Base-by-base conservation (phyloP, 2,113 vertebrate species). In the Pangasianodon gigas region DNA sequence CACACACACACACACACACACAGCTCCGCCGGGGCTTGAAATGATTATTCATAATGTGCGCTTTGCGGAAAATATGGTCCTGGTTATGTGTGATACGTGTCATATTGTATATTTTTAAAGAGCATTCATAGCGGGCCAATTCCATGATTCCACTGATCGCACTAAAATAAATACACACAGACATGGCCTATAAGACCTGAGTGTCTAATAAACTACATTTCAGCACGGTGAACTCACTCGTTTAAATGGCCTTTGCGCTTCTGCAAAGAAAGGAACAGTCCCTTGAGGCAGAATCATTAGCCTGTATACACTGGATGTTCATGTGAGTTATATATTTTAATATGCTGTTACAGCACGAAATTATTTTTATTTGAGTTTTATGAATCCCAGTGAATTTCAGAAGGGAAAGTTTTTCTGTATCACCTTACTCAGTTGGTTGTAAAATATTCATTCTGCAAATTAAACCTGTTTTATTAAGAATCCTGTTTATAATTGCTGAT, bases 141-240 rank as follows among this genome's bases (percentile, higher is more conserved):
- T 71, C 75, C 77, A 69, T 87, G 41, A 80, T 54, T 69, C 77
- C 84, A 77, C 44, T 86, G 79, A 94, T 90, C 91, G 87, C 88
- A 91, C 37, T 86, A 82, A 93, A 90, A 65, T 87, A 90, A 92
- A 89, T 62, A 79, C 21, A 86, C 71, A 48, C 21, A 48, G 16
- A 84, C 80, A 58, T 58, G 82, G 26, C 67, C 52, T 46, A 54
- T 26, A 52, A 67, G 41, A 89, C 21, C 21, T 29, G 32, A 18
- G 2, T 6, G 74, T 81, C 18, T 52, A 52, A 65, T 54, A 81
- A 86, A 52, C 14, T 29, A 65, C 24, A 84, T 18, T 56, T 69
- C 9, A 44, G 51, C 58, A 18, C 16, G 21, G n/a, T n/a, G 16
- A 54, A 56, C 56, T 74, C 1, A 74, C 2, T 32, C 29, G 0